These are phyloP conservation scores for Pocillopora verrucosa DNA, from an alignment of 64 coral and sea anemone species.

Conservation along the genomic window DNA sequence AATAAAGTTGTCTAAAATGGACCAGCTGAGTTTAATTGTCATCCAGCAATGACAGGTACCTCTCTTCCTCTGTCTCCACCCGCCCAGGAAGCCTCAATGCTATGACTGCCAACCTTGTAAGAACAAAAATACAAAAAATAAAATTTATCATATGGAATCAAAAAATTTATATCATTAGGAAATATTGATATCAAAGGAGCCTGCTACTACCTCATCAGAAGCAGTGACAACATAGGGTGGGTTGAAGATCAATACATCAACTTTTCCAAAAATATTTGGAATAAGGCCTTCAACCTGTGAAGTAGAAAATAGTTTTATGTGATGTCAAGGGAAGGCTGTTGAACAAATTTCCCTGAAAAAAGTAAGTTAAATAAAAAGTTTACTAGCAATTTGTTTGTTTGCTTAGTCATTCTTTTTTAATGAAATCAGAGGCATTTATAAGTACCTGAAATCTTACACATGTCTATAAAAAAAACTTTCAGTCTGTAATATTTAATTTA, in stretches of 20 bases:
- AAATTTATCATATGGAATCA: background rate
- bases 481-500: too few relatives aligned
- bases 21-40: too few relatives aligned
- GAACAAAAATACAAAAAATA: background rate
- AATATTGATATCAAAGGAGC: background rate
- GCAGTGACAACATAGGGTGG: slow-evolving; percentile 96
- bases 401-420: too few relatives aligned
- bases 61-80: slow-evolving; percentile 86
- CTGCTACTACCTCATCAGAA: slow-evolving; percentile 68
- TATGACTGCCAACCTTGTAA: slow-evolving; percentile 61
- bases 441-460: too few relatives aligned
- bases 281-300: slow-evolving; percentile 57
- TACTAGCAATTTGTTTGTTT: too few relatives aligned
- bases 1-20: too few relatives aligned
- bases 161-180: too few relatives aligned
- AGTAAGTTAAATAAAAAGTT: too few relatives aligned
- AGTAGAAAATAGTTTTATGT: background rate
- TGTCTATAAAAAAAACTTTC: too few relatives aligned
- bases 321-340: too few relatives aligned
- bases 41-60: slow-evolving; percentile 14
- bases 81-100: slow-evolving; percentile 92
- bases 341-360: too few relatives aligned
- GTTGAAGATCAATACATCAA: slow-evolving; percentile 91
- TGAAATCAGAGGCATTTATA: too few relatives aligned
- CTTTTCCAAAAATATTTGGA: slow-evolving; percentile 54